Base-by-base conservation (phyloP, 2,797 vertebrate genomes). In the Bovichtus diacanthus region DNA sequence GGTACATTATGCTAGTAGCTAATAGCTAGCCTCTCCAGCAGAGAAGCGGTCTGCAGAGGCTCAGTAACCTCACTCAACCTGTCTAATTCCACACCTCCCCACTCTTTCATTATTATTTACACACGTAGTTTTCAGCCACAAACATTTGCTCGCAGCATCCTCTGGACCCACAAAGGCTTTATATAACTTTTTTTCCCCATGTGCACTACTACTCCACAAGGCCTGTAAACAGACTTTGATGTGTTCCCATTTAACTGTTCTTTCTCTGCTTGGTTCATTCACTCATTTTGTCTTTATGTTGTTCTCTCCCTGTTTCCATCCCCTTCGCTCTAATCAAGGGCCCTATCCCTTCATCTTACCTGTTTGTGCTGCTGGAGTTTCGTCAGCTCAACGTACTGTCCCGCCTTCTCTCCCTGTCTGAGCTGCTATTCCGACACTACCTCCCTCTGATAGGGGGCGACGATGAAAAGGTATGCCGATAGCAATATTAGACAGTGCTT, bases 291-390 rank as follows among this genome's bases (percentile, higher is more conserved):
- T 25, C 2, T 5, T 51, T 19, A 38, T 29, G 41, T n/a, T 13
- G 16, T 59, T 44, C 19, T 16, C 2, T 36, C 6, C 5, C 6
- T 47, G 12, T 43, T 34, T 63, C 13, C 19, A 2, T 29, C 15
- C 10, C 6, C n/a, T 27, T 12, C 4, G 3, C 11, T 18, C 12
- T 27, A 58, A 23, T 53, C 21, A 56, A 94, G 91, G 95, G 95
- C n/a, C 85, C 87, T 8, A 87, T 98, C 8, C 91, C 91, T 11
- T 88, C 93, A 34, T 95, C 96, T 70, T 86, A 87, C 55, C 90
- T 97, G 41, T 88, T 96, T 46, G 96, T 98, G 73, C 86, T 97
- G 34, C 95, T 97, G 19, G 97, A 99, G 86, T 97, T 99, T 79
- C 94, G 96, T 34, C 96, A 97, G 74, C 95, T 99, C 46, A 97